These are phyloP conservation scores for Urocitellus parryii DNA, from an alignment of 2,113 vertebrate species.

Conservation along the genomic window DNA sequence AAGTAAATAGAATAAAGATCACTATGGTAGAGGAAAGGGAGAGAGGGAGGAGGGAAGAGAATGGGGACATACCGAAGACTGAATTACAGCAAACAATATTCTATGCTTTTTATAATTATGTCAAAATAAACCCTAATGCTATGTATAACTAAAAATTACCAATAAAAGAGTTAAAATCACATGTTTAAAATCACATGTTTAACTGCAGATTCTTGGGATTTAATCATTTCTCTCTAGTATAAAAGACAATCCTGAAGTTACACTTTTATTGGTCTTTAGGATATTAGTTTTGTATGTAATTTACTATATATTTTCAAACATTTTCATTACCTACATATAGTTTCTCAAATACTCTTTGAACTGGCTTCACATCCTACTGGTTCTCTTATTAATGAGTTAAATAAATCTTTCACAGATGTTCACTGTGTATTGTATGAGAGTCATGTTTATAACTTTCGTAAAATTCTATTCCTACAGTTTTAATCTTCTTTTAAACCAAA, in stretches of 20 bases:
- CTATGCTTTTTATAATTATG: too few species aligned
- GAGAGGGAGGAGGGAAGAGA: too few species aligned
- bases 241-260: neutral
- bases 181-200: neutral
- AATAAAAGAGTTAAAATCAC: too few species aligned
- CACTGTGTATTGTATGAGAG: neutral
- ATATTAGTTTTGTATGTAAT: neutral
- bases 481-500: neutral
- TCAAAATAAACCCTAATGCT: too few species aligned
- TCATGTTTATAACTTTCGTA: neutral
- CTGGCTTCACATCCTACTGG: neutral
- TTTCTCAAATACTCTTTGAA: slow-evolving; percentile 1
- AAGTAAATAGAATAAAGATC: too few species aligned
- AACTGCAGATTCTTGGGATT: neutral
- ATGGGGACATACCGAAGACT: too few species aligned
- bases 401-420: neutral
- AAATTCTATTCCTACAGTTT: neutral
- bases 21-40: too few species aligned
- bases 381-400: neutral
- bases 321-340: neutral
- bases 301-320: neutral
- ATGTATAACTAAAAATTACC: too few species aligned
- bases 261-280: neutral
- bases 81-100: too few species aligned
- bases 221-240: neutral